These are phyloP conservation scores for Augochlorella aurata DNA, from an alignment of 2,888 invertebrate genomes.

Conservation along the genomic window DNA sequence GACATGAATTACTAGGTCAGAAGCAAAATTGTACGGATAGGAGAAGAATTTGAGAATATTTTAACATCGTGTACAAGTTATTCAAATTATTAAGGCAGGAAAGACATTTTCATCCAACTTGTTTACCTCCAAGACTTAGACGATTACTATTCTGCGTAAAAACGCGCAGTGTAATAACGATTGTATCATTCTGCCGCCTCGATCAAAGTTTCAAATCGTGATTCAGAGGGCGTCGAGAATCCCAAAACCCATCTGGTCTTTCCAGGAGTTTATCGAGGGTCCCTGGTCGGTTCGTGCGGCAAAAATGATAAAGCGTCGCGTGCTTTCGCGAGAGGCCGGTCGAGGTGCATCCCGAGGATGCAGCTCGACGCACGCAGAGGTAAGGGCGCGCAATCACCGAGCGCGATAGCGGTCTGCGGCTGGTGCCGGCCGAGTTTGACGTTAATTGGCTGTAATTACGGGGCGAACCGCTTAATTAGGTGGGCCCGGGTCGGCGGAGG, in stretches of 20 bases:
- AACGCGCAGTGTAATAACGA: background rate
- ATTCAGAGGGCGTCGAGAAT: background rate
- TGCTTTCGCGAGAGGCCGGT: conserved; percentile 27
- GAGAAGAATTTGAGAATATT: no score
- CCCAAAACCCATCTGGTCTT: background rate
- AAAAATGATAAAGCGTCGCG: conserved; percentile 53
- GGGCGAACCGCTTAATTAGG: conserved; percentile 78
- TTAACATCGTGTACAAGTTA: no score
- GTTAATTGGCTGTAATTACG: conserved; percentile 79
- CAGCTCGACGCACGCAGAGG: conserved; percentile 5
- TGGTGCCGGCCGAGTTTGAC: conserved; percentile 70
- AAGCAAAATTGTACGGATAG: no score
- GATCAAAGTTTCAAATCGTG: background rate
- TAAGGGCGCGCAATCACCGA: conserved; percentile 58
- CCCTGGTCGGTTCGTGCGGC: background rate
- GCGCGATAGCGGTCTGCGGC: conserved; percentile 56
- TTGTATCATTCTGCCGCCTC: background rate
- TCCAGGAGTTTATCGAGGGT: background rate
- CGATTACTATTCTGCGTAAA: no score
- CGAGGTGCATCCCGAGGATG: background rate
- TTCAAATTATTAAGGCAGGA: no score
- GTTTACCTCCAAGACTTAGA: no score
- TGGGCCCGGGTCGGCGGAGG: conserved; percentile 64
- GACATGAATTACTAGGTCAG: no score
- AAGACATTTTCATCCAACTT: no score